phyloP scores from a whole-genome alignment of 2,113 vertebrate species.

The Oreochromis spilurus region DNA sequence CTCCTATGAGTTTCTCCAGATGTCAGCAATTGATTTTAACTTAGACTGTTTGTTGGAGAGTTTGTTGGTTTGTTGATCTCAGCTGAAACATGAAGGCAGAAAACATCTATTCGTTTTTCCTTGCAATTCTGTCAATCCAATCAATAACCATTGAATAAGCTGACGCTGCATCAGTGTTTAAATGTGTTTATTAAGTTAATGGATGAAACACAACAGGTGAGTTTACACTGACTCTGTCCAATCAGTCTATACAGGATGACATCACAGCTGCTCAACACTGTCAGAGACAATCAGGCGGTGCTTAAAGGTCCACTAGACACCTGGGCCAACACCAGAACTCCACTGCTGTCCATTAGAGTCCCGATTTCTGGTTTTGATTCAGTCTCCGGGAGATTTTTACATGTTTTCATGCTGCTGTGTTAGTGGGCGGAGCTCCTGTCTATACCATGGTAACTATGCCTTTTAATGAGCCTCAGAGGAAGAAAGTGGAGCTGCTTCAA shows the following conservation, averaged over 20 bases:
- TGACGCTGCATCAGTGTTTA: neutral
- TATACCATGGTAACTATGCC: neutral
- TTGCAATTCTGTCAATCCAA: neutral
- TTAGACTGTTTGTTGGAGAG: neutral
- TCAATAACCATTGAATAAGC: neutral
- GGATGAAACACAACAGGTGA: neutral
- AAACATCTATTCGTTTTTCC: neutral
- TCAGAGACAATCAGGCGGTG: neutral
- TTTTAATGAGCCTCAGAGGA: neutral
- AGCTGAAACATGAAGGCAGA: neutral
- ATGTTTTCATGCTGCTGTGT: neutral
- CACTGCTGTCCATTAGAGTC: neutral
- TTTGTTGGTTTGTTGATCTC: neutral
- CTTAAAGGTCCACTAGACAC: neutral
- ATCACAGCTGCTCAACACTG: neutral
- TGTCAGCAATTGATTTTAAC: neutral
- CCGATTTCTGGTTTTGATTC: neutral
- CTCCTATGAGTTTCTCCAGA: too few relatives aligned
- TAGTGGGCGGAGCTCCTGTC: neutral
- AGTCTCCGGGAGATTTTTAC: neutral
- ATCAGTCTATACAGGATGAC: neutral
- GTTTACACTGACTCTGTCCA: neutral
- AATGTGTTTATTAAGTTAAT: conserved; percentile 31
- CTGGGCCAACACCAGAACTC: neutral
- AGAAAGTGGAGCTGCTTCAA: neutral